phyloP scores from a whole-genome alignment of 2,797 vertebrate genomes.

The Phrynocephalus forsythii region DNA sequence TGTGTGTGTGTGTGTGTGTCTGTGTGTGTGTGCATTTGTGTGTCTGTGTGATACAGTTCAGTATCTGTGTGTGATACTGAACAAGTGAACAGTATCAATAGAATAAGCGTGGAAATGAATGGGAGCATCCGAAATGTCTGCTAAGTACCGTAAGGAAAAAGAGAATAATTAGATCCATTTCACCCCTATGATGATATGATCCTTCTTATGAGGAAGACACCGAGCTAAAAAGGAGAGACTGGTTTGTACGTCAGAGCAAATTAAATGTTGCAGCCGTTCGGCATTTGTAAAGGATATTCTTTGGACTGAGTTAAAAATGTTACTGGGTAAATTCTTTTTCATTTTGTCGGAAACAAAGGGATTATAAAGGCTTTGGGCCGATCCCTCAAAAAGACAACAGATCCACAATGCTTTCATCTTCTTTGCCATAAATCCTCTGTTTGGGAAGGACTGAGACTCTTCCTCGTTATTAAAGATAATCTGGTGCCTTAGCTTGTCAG shows the following conservation, averaged over 20 bases:
- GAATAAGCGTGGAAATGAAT: background rate
- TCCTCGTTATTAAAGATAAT: conserved; percentile 55
- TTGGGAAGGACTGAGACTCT: conserved; percentile 48
- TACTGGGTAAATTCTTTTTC: conserved; percentile 43
- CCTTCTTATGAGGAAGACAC: conserved; percentile 22
- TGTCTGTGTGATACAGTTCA: background rate
- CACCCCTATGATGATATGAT: background rate
- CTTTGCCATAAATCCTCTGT: conserved; percentile 78
- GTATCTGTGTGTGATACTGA: too few species aligned
- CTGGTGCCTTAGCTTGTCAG: conserved; percentile 60
- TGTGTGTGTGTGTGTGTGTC: background rate
- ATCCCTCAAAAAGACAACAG: conserved; percentile 75
- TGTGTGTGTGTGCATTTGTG: background rate
- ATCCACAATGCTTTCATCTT: conserved; percentile 79
- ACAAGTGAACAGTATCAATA: background rate
- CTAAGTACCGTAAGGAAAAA: background rate
- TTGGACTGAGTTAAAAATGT: conserved; percentile 68
- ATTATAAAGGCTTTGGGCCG: conserved; percentile 84
- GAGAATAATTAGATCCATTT: background rate
- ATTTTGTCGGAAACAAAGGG: conserved; percentile 77
- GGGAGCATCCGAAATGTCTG: too few species aligned
- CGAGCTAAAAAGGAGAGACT: conserved; percentile 44
- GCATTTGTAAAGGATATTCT: conserved; percentile 66
- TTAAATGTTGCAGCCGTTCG: conserved; percentile 70
- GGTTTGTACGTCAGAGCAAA: conserved; percentile 55